These are phyloP conservation scores for Raja brachyura DNA, from an alignment of 2,113 vertebrate species.

Conservation along the genomic window DNA sequence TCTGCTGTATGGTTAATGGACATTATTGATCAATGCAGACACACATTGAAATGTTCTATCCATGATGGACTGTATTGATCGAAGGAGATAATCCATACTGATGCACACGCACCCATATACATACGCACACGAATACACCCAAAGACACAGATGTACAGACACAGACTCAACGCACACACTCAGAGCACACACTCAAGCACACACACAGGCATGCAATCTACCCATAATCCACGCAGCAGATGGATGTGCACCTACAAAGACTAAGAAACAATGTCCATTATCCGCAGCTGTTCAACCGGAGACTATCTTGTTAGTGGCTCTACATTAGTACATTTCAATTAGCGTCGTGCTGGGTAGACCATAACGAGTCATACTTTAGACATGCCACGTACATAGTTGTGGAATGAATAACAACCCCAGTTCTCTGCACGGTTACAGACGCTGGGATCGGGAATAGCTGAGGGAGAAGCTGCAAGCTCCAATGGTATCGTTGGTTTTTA, in stretches of 20 bases:
- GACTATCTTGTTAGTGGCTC: neutral
- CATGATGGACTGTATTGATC: no score
- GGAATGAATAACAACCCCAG: neutral
- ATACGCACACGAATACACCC: no score
- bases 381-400: neutral
- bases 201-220: no score
- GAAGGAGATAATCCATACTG: no score
- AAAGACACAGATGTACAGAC: no score
- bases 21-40: no score
- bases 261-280: neutral
- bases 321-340: neutral
- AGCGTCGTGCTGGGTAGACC: neutral
- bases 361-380: neutral
- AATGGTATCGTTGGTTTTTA: neutral
- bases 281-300: neutral
- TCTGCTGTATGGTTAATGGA: no score
- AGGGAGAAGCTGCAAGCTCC: neutral
- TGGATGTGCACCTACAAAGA: neutral
- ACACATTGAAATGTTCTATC: no score
- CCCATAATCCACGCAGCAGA: neutral
- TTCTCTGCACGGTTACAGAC: neutral
- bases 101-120: no score
- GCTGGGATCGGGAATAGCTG: neutral
- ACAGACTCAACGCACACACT: no score
- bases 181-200: no score